Evolutionary conservation across 64 coral and sea anemone genomes (phyloP), one percentile per base, ranked within the genome.

Genomic region (Pachyseris speciosa): DNA sequence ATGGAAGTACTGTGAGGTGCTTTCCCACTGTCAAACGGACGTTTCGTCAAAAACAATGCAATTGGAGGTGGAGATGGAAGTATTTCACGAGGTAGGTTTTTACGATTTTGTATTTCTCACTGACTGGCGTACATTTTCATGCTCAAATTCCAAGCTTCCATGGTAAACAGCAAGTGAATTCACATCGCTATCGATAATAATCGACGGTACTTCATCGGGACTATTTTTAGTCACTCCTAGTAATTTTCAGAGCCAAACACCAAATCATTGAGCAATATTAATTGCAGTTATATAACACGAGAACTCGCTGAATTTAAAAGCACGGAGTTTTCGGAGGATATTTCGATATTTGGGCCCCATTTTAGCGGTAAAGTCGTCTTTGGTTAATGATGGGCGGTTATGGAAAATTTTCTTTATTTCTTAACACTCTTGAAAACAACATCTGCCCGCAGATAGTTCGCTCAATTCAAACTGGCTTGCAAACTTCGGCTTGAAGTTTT

Each of bases 61-160:
- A 63, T 25, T 63, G 77, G 77, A 81, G 77, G 22, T 81, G 77
- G 77, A 81, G 77, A 63, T 81, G 77, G 77, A 81, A 63, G 19
- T 61, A 81, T 61, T 81, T 81, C 33, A 64, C 55, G 0, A 61
- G 77, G 77, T 81, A 61, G 19, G 77, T 63, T 61, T 9, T 27
- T 20, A 13, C 12, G 19, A 57, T 81, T 63, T 75, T 27, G 13
- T 52, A 0, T 1, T 76, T 38, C 37, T 13, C 15, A 19, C 29
- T 55, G 17, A 17, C 26, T 55, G 29, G 27, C 6, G 30, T 5
- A 28, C 30, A 9, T 71, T 71, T 78, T 32, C 34, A 53, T 19
- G 15, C 27, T 15, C 9, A 26, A 28, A 44, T 47, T 24, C 47
- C 6, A n/a, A n/a, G n/a, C 13, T 19, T 5, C 12, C 12, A 15